These are phyloP conservation scores for Picus viridis DNA, from an alignment of 2,797 vertebrate species.

Conservation along the genomic window DNA sequence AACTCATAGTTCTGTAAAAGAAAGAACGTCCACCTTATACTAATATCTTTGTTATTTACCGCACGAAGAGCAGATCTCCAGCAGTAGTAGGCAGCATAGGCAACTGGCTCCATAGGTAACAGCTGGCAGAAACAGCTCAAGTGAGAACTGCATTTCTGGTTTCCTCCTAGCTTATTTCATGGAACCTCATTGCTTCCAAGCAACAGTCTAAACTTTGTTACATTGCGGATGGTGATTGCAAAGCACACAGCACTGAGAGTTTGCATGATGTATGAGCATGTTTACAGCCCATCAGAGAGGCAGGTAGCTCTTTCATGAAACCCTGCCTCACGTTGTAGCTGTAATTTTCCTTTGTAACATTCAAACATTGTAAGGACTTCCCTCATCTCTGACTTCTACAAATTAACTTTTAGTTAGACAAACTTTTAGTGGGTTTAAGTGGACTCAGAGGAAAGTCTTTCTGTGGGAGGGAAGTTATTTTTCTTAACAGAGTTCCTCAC, in stretches of 20 bases:
- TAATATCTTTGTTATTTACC: not conserved
- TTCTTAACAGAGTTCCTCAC: not conserved
- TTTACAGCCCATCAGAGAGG: not conserved
- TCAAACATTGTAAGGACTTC: not conserved
- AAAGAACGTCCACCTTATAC: not conserved
- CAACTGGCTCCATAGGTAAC: not conserved
- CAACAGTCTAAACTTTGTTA: not conserved
- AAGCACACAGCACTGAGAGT: not conserved
- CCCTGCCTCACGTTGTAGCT: not conserved
- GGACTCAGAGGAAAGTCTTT: not conserved
- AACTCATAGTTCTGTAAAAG: slow-evolving; percentile 23
- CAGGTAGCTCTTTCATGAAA: not conserved
- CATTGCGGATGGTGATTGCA: not conserved
- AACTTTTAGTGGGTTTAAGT: slow-evolving; percentile 3
- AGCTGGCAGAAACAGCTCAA: not conserved
- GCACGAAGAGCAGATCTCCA: not conserved
- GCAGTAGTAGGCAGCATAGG: not conserved
- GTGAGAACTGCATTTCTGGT: not conserved
- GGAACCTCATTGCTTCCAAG: not conserved
- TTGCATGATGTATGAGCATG: not conserved
- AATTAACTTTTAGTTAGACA: slow-evolving; percentile 17
- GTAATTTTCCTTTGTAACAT: not conserved
- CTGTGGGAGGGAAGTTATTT: not conserved
- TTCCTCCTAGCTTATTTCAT: not conserved
- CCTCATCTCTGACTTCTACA: slow-evolving; percentile 21